Percentiles rank a stretch among this genome's conserved stretches.
These are phyloP conservation scores for Agapornis roseicollis DNA, from an alignment of 2,113 vertebrate species.

Conservation along the genomic window DNA sequence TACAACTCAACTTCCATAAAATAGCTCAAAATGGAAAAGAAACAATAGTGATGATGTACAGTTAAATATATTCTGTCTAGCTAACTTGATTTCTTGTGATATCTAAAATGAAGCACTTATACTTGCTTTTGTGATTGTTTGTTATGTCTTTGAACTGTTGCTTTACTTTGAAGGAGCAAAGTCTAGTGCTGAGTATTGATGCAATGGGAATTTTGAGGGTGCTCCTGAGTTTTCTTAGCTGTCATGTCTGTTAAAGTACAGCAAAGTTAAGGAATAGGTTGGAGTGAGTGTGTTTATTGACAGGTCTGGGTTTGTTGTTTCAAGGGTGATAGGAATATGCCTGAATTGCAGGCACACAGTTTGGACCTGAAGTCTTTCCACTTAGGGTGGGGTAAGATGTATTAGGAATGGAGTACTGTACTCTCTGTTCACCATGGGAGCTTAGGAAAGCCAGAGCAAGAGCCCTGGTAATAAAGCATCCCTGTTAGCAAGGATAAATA, in stretches of 20 bases:
- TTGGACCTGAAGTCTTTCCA: background rate
- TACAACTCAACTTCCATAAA: background rate
- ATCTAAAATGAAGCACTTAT: background rate
- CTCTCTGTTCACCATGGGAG: background rate
- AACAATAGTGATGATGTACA: background rate
- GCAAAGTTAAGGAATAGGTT: background rate
- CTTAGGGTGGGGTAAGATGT: background rate
- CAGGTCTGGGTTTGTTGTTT: background rate
- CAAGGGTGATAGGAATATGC: background rate
- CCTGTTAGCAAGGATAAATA: fast-evolving
- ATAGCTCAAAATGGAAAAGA: background rate
- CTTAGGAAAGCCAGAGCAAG: fast-evolving
- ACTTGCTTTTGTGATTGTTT: background rate
- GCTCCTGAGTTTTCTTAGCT: background rate
- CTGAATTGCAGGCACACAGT: background rate
- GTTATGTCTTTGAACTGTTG: background rate
- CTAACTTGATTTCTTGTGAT: background rate
- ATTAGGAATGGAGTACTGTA: background rate
- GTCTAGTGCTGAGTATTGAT: background rate
- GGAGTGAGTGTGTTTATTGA: background rate
- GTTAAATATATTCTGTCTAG: background rate
- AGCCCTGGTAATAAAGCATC: background rate
- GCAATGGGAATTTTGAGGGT: background rate
- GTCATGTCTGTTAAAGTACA: background rate
- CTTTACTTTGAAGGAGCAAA: background rate